Base-by-base conservation (phyloP, 1,140 invertebrate species). In the Sycophila sp. region DNA sequence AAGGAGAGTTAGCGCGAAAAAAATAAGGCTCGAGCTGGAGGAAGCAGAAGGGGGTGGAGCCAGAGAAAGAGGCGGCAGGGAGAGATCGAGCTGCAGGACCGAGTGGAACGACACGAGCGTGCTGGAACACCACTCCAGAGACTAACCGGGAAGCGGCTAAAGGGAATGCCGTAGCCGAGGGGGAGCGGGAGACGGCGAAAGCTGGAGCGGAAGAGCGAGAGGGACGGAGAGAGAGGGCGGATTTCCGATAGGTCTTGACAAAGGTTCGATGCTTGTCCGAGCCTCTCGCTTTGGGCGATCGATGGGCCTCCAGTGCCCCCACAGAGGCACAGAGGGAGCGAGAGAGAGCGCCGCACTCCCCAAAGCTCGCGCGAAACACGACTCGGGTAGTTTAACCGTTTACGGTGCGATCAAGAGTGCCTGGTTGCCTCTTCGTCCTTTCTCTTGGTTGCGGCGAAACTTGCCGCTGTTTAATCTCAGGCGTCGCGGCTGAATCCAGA, bases 211-310 rank as follows among this genome's bases (percentile, higher is more conserved):
- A 30, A 24, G 49, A 53, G 58, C 15, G 28, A 15, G n/a, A 60
- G 59, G 28, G 59, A 58, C 3, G 45, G 38, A 40, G 47, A 40
- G 15, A 7, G 3, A 53, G 15, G 64, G n/a, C 40, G 64, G 40
- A 67, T 42, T 32, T 56, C 53, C 38, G 40, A 67, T 45, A 24
- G 13, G 24, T 26, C 26, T 58, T 58, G 11, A 68, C 45, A 58
- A 58, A 58, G 51, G 53, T 47, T 56, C 11, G 4, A 26, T n/a
- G 24, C 6, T 38, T 38, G 22, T 6, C 40, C 6, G 2, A 47
- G 42, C 42, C 19, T 17, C 24, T 47, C 40, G 7, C n/a, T 6
- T 2, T 45, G n/a, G 2, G 19, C n/a, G 42, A 47, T 47, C 42
- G 42, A 47, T 47, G 24, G 42, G 42, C 42, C 42, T 47, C 42